These are phyloP conservation scores for Hymenochirus boettgeri DNA, from an alignment of 2,113 vertebrate species.

Conservation along the genomic window DNA sequence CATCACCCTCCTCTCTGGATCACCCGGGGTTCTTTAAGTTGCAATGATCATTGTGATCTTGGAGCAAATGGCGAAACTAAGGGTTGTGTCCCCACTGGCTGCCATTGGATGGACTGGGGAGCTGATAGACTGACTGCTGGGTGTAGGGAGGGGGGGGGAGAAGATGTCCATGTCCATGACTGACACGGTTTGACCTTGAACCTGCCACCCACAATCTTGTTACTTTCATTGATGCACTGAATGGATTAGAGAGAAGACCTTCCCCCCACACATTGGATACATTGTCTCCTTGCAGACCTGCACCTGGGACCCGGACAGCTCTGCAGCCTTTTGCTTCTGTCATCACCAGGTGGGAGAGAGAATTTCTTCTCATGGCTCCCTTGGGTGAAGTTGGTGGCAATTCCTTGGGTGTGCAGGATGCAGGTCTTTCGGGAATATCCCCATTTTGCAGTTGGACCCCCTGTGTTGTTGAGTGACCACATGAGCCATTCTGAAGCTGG, in stretches of 20 bases:
- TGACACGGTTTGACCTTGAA: conserved; percentile 78
- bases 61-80: conserved; percentile 72
- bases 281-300: conserved; percentile 48
- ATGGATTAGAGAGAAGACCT: no score
- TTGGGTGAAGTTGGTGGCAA: conserved; percentile 83
- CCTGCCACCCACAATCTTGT: conserved; percentile 66
- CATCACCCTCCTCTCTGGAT: conserved; percentile 56
- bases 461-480: conserved; percentile 89
- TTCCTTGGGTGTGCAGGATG: conserved; percentile 80
- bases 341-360: conserved; percentile 43
- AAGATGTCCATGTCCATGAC: conserved; percentile 71
- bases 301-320: conserved; percentile 65
- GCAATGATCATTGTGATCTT: conserved; percentile 70
- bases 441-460: conserved; percentile 81
- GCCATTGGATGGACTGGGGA: conserved; percentile 72
- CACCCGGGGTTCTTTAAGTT: conserved; percentile 72
- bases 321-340: conserved; percentile 65
- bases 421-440: conserved; percentile 76
- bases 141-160: conserved; percentile 53
- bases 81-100: conserved; percentile 62
- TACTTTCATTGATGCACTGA: conserved; percentile 73
- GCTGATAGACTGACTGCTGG: conserved; percentile 63
- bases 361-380: conserved; percentile 76
- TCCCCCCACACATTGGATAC: conserved; percentile 1
- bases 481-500: conserved; percentile 91